These are phyloP conservation scores for Diadumene lineata DNA, from an alignment of 92 coral and sea anemone species.

Conservation along the genomic window DNA sequence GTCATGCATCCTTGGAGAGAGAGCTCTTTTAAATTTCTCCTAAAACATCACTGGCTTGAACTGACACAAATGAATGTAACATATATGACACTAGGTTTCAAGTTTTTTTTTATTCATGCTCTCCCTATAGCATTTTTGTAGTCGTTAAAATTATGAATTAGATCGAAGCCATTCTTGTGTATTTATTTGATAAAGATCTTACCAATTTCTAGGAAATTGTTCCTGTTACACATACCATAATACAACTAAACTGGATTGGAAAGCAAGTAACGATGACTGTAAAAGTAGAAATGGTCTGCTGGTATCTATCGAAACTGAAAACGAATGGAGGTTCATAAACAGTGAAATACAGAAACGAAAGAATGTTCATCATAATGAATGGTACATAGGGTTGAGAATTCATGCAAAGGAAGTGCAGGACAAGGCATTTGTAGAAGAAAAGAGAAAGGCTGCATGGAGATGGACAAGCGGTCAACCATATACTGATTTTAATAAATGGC, in stretches of 20 bases:
- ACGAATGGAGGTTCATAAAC: slow-evolving; percentile 12
- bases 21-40: too few species aligned
- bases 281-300: not conserved
- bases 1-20: too few species aligned
- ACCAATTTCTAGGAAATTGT: not conserved
- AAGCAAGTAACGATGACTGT: not conserved
- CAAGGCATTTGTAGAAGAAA: too few species aligned
- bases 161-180: too few species aligned
- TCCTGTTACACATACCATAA: slow-evolving; percentile 14
- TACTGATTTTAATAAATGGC: not conserved
- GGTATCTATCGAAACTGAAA: slow-evolving; percentile 23
- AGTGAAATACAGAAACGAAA: slow-evolving; percentile 11
- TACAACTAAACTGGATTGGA: not conserved
- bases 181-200: too few species aligned
- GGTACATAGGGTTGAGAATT: slow-evolving; percentile 7
- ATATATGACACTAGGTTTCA: too few species aligned
- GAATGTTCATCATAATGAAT: not conserved
- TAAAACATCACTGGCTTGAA: too few species aligned
- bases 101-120: too few species aligned
- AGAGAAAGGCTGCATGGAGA: not conserved
- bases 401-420: not conserved
- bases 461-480: not conserved
- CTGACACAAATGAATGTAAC: too few species aligned
- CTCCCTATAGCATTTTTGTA: too few species aligned
- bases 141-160: too few species aligned